Percentiles rank a stretch among this genome's conserved stretches.
Conservation (phyloP, 2,797 vertebrate genomes). For the Myoxocephalus aenaeus region DNA sequence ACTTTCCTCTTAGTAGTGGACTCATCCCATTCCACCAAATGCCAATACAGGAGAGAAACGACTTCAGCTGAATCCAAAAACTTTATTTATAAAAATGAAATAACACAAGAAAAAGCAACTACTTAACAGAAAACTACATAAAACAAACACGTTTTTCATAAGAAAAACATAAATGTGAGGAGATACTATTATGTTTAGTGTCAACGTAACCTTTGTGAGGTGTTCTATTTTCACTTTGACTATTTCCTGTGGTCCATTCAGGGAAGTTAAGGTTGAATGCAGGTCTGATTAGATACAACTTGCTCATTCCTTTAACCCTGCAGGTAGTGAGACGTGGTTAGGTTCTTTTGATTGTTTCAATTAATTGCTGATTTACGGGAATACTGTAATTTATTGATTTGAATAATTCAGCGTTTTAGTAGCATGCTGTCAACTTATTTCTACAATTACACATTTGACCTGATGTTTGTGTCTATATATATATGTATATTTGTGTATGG, state of each 20-base stretch:
- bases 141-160: slow-evolving; percentile 23
- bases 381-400: not conserved
- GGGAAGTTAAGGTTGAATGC: not conserved
- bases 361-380: not conserved
- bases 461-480: not conserved
- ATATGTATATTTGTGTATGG: too few relatives aligned
- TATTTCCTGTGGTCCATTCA: slow-evolving; percentile 12
- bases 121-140: slow-evolving; percentile 19
- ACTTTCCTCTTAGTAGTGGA: not conserved
- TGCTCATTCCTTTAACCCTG: not conserved
- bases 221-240: slow-evolving; percentile 20
- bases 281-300: slow-evolving; percentile 6
- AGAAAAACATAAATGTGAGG: slow-evolving; percentile 21
- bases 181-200: slow-evolving; percentile 32
- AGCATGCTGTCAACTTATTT: not conserved
- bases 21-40: not conserved
- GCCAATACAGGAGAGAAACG: not conserved
- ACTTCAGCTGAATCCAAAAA: slow-evolving; percentile 20
- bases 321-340: not conserved
- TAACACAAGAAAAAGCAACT: not conserved
- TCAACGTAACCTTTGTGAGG: not conserved
- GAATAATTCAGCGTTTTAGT: not conserved
- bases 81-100: slow-evolving; percentile 44
- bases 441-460: not conserved
- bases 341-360: not conserved